Evolutionary conservation across 2,888 invertebrate genomes (phyloP).

Genomic region (Adelognathus sp.): DNA sequence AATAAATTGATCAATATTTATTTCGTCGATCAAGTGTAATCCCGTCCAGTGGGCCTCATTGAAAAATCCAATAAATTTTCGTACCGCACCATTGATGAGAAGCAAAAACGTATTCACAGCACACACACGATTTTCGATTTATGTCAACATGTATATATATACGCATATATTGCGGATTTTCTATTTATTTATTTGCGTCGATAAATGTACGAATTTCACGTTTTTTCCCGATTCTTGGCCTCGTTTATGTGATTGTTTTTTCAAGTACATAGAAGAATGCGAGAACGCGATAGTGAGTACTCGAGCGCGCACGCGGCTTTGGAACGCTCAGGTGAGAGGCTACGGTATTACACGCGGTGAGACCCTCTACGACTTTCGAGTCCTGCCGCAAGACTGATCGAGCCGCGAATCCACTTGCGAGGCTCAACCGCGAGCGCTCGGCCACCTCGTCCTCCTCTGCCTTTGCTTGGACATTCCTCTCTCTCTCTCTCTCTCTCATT

Average conservation of each 20-base stretch:
- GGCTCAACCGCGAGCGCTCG: conserved; percentile 52
- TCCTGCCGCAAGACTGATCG: conserved; percentile 78
- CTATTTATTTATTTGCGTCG: neutral
- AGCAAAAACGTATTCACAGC: conserved; percentile 35
- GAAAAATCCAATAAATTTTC: conserved; percentile 45
- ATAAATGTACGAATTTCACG: neutral
- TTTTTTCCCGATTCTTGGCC: too few relatives aligned
- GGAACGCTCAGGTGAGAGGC: conserved; percentile 16
- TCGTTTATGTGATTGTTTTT: neutral
- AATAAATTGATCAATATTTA: neutral
- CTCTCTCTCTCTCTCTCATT: conserved; percentile 1
- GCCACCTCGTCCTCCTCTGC: conserved; percentile 42
- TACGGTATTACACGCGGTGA: conserved; percentile 48
- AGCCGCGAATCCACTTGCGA: conserved; percentile 66
- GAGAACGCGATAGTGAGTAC: neutral
- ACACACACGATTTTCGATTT: conserved; percentile 9
- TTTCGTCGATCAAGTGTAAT: conserved; percentile 60
- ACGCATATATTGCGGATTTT: neutral
- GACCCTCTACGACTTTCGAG: conserved; percentile 75
- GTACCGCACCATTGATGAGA: conserved; percentile 65
- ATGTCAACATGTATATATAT: neutral
- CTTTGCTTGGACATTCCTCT: conserved; percentile 43
- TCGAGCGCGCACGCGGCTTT: neutral
- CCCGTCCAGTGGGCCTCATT: conserved; percentile 62
- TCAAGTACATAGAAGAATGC: neutral